These are phyloP conservation scores for Unio pictorum DNA, from an alignment of 2,888 invertebrate species.

Conservation along the genomic window DNA sequence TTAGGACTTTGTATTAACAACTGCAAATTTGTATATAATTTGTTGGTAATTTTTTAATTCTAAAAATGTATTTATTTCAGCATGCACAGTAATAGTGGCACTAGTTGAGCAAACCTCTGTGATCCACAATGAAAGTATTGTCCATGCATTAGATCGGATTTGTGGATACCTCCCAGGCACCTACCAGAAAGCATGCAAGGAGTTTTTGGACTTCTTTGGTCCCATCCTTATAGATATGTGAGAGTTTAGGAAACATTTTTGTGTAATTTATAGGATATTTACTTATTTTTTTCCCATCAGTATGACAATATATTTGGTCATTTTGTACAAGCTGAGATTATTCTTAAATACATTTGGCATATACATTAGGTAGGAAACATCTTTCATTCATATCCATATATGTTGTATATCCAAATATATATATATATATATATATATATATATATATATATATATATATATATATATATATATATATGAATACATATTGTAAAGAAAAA, in stretches of 20 bases:
- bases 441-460: no score
- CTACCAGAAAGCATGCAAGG: constrained; percentile 46
- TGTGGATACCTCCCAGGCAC: constrained; percentile 51
- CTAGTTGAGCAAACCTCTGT: constrained; percentile 57
- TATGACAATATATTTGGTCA: not conserved
- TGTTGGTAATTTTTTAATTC: no score
- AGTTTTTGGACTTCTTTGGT: constrained; percentile 43
- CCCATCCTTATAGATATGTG: constrained; percentile 50
- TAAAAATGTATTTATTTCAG: constrained; percentile 31
- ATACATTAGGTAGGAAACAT: no score
- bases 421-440: no score
- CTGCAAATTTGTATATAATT: no score
- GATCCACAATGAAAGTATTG: constrained; percentile 56
- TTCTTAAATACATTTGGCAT: not conserved
- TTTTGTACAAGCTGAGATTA: not conserved
- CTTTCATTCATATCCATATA: no score
- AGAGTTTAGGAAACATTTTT: constrained; percentile 6
- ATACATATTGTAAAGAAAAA: no score
- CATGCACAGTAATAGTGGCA: constrained; percentile 55
- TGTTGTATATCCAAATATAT: no score
- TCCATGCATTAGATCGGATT: constrained; percentile 45
- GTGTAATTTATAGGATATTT: not conserved
- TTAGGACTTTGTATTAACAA: no score
- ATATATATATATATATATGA: no score
- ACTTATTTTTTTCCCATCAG: no score